Evolutionary conservation across 2,888 invertebrate genomes (phyloP), one percentile per base, ranked within the genome.

Genomic region (Physocephala rufipes): DNA sequence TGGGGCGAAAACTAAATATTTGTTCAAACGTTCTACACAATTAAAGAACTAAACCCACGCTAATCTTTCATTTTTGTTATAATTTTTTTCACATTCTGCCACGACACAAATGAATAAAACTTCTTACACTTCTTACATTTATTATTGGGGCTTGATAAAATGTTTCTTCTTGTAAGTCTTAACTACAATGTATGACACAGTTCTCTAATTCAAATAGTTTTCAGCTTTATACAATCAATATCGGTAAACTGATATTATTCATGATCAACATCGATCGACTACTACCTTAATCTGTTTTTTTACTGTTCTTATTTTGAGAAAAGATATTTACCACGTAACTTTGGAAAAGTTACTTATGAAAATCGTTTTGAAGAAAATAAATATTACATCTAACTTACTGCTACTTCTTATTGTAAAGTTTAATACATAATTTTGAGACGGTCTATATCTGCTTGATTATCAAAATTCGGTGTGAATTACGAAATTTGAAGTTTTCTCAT

Each of bases 341-440:
- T 28, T n/a, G 30, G 26, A 9, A 53, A 5, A 28, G 19, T 12
- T 63, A 47, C 47, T n/a, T 51, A n/a, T 28, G 15, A 5, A 30
- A 53, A 4, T 28, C 45, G 43, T 30, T 64, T 7, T 64, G 15
- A 67, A 43, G 68, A 62, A 15, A 51, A 68, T 68, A 68, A 68
- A 68, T 68, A 62, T 62, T 68, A 68, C 13, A 68, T 36, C 62
- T 68, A 68, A 36, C 62, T 68, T 62, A 68, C n/a, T 36, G 19
- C 62, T 68, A 68, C 30, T 62, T 51, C 49, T 51, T 51, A 36
- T 62, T 58, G 26, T 19, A 24, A 61, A 61, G n/a, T 21, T 28
- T 51, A 49, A 68, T 62, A 68, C 68, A 68, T 53, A 49, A 62
- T 62, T 30, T 61, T 68, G 61, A 58, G 45, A 30, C 58, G 45